Evolutionary conservation across 2,888 invertebrate genomes (phyloP).

Genomic region (Carcina quercana): DNA sequence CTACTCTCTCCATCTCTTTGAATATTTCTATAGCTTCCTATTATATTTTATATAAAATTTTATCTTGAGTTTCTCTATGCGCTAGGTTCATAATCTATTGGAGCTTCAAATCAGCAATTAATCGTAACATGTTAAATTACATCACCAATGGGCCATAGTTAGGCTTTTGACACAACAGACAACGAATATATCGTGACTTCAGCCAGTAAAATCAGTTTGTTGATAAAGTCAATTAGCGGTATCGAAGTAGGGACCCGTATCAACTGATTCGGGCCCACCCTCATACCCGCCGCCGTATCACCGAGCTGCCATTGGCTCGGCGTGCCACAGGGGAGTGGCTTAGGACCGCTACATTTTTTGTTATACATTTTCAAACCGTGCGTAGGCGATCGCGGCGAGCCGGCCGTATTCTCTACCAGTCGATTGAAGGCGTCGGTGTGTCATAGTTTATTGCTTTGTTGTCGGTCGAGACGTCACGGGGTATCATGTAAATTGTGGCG

Average conservation of each 20-base stretch:
- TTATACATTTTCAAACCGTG: slow-evolving; percentile 52
- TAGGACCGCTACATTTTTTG: slow-evolving; percentile 57
- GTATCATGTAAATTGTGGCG: slow-evolving; percentile 59
- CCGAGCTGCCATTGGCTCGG: slow-evolving; percentile 52
- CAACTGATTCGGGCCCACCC: slow-evolving; percentile 65
- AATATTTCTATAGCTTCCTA: too few species aligned
- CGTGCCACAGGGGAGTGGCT: slow-evolving; percentile 59
- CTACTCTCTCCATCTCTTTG: too few species aligned
- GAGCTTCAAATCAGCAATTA: slow-evolving; percentile 51
- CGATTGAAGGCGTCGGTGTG: slow-evolving; percentile 69
- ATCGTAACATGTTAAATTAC: slow-evolving; percentile 60
- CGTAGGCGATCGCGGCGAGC: slow-evolving; percentile 55
- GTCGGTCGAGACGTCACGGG: slow-evolving; percentile 45
- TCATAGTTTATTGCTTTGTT: slow-evolving; percentile 66
- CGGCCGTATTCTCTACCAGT: slow-evolving; percentile 67
- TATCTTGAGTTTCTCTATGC: too few species aligned
- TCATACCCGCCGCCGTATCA: slow-evolving; percentile 44
- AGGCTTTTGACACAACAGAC: slow-evolving; percentile 70
- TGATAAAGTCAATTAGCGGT: slow-evolving; percentile 74
- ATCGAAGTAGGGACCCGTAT: slow-evolving; percentile 70
- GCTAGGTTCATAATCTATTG: too few species aligned
- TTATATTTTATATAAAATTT: too few species aligned
- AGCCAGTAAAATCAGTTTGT: slow-evolving; percentile 72
- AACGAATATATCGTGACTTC: slow-evolving; percentile 72
- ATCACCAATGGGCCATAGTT: slow-evolving; percentile 59